Evolutionary conservation across 2,797 vertebrate genomes (phyloP).

Genomic region (Phalloptychus januarius): DNA sequence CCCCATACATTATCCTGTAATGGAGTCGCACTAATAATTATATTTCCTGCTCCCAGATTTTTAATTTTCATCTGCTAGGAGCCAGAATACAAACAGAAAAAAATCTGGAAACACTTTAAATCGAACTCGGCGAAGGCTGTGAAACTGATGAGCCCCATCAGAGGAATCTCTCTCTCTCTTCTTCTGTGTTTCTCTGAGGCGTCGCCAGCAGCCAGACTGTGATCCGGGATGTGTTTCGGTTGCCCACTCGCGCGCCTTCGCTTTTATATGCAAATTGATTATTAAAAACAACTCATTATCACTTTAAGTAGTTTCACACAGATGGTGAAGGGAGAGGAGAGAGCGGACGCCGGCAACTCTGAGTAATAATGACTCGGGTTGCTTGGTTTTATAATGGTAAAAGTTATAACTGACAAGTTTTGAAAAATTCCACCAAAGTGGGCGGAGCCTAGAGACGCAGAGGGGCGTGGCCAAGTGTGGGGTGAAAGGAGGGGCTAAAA

Average conservation of each 20-base stretch:
- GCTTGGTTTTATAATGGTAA: not conserved
- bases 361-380: constrained; percentile 5
- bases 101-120: not conserved
- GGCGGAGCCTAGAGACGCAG: not conserved
- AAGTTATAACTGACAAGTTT: not conserved
- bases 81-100: not conserved
- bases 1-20: not conserved
- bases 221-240: constrained; percentile 69
- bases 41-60: not conserved
- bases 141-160: not conserved
- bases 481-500: no score
- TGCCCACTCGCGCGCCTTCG: constrained; percentile 55
- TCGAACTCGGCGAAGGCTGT: not conserved
- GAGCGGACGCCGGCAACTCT: constrained; percentile 33
- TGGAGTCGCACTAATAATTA: not conserved
- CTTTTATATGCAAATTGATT: constrained; percentile 81
- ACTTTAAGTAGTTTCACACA: constrained; percentile 71
- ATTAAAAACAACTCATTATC: constrained; percentile 79
- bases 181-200: constrained; percentile 55
- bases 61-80: not conserved
- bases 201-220: constrained; percentile 68
- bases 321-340: constrained; percentile 46
- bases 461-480: no score
- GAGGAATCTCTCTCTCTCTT: constrained; percentile 10
- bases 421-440: not conserved